phyloP scores from a whole-genome alignment of 2,888 invertebrate species.

The Ypsolopha scabrella region DNA sequence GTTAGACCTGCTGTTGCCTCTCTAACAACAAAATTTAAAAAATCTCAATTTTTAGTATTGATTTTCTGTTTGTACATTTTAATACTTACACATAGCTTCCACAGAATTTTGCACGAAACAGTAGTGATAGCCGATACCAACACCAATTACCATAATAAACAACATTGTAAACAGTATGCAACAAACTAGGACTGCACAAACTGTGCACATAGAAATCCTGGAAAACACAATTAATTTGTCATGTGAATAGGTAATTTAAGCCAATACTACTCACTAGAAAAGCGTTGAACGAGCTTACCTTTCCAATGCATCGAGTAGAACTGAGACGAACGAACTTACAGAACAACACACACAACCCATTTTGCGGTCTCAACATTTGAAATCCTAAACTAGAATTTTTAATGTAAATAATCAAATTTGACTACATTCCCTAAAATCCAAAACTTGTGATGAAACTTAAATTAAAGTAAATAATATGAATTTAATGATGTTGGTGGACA shows the following conservation, averaged over 20 bases:
- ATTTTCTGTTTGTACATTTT: neutral
- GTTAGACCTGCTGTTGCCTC: no score
- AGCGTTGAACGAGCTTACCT: slow-evolving; percentile 25
- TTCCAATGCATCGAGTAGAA: slow-evolving; percentile 46
- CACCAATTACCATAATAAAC: slow-evolving; percentile 38
- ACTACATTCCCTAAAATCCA: no score
- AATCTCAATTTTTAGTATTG: no score
- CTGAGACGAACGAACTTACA: slow-evolving; percentile 44
- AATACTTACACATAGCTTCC: slow-evolving; percentile 36
- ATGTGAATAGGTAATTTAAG: neutral
- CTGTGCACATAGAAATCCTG: slow-evolving; percentile 54
- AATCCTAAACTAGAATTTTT: slow-evolving; percentile 16
- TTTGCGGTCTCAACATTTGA: slow-evolving; percentile 20
- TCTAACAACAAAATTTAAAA: no score
- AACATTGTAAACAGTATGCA: slow-evolving; percentile 44
- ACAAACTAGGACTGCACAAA: slow-evolving; percentile 49
- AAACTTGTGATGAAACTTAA: no score
- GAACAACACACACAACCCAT: slow-evolving; percentile 59
- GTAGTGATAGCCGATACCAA: slow-evolving; percentile 57
- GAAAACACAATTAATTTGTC: slow-evolving; percentile 10
- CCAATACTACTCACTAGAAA: neutral
- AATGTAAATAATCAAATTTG: neutral
- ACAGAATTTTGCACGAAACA: slow-evolving; percentile 46
- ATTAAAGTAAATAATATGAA: no score
- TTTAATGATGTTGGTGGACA: no score